A percentile compares a stretch with the other conserved stretches of the same genome.
Conservation (phyloP, 1,140 invertebrate genomes). For the Pseudomyrmex concolor region DNA sequence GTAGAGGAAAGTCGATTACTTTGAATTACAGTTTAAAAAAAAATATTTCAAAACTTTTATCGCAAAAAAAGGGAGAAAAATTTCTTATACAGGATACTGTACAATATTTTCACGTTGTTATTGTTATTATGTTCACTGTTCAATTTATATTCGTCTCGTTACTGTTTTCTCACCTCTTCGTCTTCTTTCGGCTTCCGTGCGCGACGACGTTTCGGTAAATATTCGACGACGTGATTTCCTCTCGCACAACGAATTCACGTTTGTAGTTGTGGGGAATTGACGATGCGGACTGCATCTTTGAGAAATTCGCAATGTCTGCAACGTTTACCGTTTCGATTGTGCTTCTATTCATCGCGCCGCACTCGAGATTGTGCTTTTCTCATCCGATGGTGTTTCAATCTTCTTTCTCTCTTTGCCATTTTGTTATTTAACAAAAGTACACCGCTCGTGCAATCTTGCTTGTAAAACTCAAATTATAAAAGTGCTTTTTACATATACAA, state of each 20-base stretch:
- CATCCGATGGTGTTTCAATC: background rate
- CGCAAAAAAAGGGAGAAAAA: too few relatives aligned
- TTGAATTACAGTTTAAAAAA: background rate
- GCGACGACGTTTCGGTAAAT: slow-evolving; percentile 39
- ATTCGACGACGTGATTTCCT: slow-evolving; percentile 53
- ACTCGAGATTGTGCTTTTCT: slow-evolving; percentile 6
- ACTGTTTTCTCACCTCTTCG: slow-evolving; percentile 48
- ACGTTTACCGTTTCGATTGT: slow-evolving; percentile 45
- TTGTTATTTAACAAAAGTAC: background rate
- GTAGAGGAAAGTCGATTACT: background rate
- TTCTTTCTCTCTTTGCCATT: slow-evolving; percentile 11
- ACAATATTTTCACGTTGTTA: background rate
- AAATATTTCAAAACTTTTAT: too few relatives aligned
- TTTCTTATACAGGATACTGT: too few relatives aligned
- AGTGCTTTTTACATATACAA: background rate
- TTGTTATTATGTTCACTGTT: background rate
- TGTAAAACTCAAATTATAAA: background rate
- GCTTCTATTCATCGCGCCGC: background rate
- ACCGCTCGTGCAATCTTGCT: background rate
- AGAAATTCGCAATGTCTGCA: slow-evolving; percentile 39
- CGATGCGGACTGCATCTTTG: slow-evolving; percentile 43
- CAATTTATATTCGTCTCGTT: slow-evolving; percentile 34
- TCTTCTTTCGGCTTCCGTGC: too few relatives aligned
- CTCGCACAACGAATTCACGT: slow-evolving; percentile 16
- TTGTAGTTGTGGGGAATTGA: slow-evolving; percentile 29